These are phyloP conservation scores for Triplophysa siluroides DNA, from an alignment of 2,113 vertebrate species.

Conservation along the genomic window DNA sequence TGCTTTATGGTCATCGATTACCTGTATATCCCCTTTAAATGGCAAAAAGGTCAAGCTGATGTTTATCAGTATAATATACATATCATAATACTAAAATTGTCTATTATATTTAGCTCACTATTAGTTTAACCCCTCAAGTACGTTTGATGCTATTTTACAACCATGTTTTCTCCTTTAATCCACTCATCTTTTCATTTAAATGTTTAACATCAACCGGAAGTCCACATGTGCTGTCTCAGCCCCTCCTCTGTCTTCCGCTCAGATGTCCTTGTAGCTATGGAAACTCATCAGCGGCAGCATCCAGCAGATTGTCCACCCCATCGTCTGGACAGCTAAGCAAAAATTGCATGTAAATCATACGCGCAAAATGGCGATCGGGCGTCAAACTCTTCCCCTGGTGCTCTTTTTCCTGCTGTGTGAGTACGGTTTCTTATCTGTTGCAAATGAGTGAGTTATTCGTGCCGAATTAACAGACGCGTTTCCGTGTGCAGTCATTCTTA, in stretches of 20 bases:
- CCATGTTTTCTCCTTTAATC: not conserved
- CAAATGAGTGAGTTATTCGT: not conserved
- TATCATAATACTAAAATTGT: not conserved
- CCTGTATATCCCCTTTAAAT: not conserved
- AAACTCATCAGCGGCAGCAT: conserved; percentile 76
- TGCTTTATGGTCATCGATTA: not conserved
- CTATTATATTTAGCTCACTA: not conserved
- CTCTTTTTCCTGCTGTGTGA: conserved; percentile 68
- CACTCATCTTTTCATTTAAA: not conserved
- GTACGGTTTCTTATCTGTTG: conserved; percentile 43
- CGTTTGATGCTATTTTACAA: not conserved
- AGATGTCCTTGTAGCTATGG: conserved; percentile 73
- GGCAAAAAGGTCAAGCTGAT: not conserved
- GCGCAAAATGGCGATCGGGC: conserved; percentile 75
- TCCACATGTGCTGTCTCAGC: conserved; percentile 45
- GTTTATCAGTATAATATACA: not conserved
- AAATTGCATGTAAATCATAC: conserved; percentile 56
- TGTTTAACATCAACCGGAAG: conserved; percentile 39
- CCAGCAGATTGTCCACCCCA: conserved; percentile 60
- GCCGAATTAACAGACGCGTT: not conserved
- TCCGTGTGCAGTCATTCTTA: conserved; percentile 8
- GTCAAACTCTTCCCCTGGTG: conserved; percentile 57
- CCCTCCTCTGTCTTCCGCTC: conserved; percentile 50
- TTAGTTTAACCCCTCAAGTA: not conserved
- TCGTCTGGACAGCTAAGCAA: conserved; percentile 61